Conservation (phyloP, 30 jellyfish, hydroid and myxozoan genomes). For the Turritopsis rubra region DNA sequence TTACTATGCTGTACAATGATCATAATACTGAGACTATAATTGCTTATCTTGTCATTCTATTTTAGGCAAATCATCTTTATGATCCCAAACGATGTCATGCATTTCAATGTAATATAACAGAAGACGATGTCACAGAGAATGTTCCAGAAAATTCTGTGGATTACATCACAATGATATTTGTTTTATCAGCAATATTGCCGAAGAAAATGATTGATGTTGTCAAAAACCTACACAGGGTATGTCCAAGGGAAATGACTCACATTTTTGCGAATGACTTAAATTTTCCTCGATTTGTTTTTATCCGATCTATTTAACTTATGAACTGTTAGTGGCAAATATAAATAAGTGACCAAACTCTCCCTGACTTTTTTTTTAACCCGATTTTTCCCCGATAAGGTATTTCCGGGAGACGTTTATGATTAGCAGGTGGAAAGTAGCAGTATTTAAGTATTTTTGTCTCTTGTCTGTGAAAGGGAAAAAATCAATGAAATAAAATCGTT, state of each 20-base stretch:
- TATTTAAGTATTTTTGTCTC: no score
- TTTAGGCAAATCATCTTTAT: conserved; percentile 58
- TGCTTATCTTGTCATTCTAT: background rate
- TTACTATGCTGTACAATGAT: background rate
- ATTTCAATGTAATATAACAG: conserved; percentile 82
- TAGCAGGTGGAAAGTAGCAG: no score
- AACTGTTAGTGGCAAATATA: no score
- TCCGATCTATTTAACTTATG: no score
- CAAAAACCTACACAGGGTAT: conserved; percentile 52
- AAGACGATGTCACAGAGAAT: conserved; percentile 42
- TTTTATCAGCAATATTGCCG: conserved; percentile 90
- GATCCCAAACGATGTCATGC: conserved; percentile 66
- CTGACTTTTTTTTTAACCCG: no score
- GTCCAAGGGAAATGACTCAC: background rate
- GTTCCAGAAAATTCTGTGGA: conserved; percentile 55
- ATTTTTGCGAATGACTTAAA: background rate
- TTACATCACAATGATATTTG: conserved; percentile 74
- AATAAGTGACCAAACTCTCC: no score
- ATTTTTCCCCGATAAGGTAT: no score
- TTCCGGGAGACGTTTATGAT: no score
- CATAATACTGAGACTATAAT: background rate
- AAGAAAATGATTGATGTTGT: conserved; percentile 58
- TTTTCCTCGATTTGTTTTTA: no score
- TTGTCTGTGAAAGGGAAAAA: no score
- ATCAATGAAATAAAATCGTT: no score